Conservation (phyloP, 2,888 invertebrate genomes). For the Campoplex nolae region DNA sequence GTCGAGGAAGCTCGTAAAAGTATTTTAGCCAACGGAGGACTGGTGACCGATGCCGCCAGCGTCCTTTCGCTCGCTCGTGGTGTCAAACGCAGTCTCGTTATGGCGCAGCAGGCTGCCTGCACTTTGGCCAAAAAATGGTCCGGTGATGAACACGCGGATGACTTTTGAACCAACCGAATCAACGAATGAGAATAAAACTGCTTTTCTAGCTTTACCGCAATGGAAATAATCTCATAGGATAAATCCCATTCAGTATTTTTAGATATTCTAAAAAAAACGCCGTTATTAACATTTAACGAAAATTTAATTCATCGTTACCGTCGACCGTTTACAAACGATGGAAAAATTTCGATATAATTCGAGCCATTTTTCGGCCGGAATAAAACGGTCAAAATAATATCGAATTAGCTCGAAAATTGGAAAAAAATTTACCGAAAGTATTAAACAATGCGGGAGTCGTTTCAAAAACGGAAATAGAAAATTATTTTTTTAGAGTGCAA, state of each 20-base stretch:
- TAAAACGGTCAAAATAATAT: neutral
- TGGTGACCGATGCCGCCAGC: constrained; percentile 90
- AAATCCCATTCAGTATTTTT: neutral
- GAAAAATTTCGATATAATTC: neutral
- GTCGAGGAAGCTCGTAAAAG: constrained; percentile 91
- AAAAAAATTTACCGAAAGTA: neutral
- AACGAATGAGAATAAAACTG: neutral
- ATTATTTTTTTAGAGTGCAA: neutral
- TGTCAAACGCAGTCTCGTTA: constrained; percentile 91
- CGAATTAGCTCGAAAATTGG: neutral
- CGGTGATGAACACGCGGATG: constrained; percentile 33
- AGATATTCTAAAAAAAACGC: neutral
- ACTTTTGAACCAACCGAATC: neutral
- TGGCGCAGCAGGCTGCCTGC: constrained; percentile 92
- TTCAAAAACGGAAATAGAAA: neutral
- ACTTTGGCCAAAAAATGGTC: constrained; percentile 67
- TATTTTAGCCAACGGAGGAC: constrained; percentile 90
- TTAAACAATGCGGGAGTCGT: neutral
- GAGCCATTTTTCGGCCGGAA: neutral
- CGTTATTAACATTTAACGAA: neutral
- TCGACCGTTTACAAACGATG: neutral
- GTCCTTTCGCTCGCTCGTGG: constrained; percentile 93
- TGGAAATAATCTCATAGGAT: neutral
- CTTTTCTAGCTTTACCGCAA: neutral
- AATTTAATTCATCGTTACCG: too few species aligned